Evolutionary conservation across 2,113 vertebrate genomes (phyloP), one percentile per base, ranked within the genome.

Genomic region (Nematolebias whitei): DNA sequence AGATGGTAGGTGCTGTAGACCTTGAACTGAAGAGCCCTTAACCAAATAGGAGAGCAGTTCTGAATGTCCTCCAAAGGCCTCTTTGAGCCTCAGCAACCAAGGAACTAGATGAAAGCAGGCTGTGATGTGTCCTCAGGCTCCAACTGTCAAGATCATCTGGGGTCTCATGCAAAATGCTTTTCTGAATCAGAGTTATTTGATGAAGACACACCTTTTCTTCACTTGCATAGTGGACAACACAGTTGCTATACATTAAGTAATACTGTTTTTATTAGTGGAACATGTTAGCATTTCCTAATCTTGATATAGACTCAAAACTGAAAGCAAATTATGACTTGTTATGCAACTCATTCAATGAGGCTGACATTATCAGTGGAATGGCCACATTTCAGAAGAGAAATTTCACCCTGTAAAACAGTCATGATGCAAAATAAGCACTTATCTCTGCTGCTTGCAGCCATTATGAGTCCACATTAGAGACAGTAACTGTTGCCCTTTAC

Each of bases 401-500:
- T 49, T 63, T 38, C 74, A 63, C 49, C 64, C 49, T 62, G 78
- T 78, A 83, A 85, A 65, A 77, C 39, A 78, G 59, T 50, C 23
- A 9, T 55, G 57, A 43, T 43, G 63, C 59, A 72, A 56, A 67
- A 57, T 26, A 71, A 80, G 54, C 48, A 44, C 59, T 80, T 79
- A 76, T 77, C 80, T 68, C 61, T 15, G 58, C 61, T 55, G 80
- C 74, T 84, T 78, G 63, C 73, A 66, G 70, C 78, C 79, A 76
- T 83, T 84, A 90, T 86, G 82, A 79, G 71, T 68, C 51, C 62
- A 43, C 20, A 59, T 76, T 71, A 69, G 63, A 82, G 81, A 78
- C 61, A 19, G 66, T 53, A 79, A 71, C 65, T 45, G 78, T 83
- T 87, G 89, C 87, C 88, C 90, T 92, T 91, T 91, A 78, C 75